Conservation (phyloP, 2,888 invertebrate genomes). For the Oscheius sp. region DNA sequence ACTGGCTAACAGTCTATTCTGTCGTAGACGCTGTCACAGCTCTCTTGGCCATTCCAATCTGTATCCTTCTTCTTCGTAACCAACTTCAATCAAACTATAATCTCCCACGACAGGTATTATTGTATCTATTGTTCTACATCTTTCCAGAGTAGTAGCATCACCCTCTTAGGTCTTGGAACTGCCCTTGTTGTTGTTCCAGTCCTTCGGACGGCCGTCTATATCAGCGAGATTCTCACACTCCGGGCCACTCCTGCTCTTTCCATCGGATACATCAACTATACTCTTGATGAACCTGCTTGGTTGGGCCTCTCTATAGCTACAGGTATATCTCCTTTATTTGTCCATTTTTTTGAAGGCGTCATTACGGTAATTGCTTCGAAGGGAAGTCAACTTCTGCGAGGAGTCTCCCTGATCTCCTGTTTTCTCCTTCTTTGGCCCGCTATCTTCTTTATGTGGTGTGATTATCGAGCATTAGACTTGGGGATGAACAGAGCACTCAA, state of each 20-base stretch:
- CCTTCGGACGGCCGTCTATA: background rate
- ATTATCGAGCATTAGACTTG: slow-evolving; percentile 17
- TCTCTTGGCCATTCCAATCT: slow-evolving; percentile 10
- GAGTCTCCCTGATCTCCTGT: slow-evolving; percentile 18
- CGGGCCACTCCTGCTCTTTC: background rate
- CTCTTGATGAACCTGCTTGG: slow-evolving; percentile 27
- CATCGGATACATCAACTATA: slow-evolving; percentile 24
- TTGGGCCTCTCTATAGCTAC: slow-evolving; percentile 10
- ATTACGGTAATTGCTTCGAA: slow-evolving; percentile 3
- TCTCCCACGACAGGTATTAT: background rate
- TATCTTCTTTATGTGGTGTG: slow-evolving; percentile 31
- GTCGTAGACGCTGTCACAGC: slow-evolving; percentile 4
- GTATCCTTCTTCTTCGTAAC: background rate
- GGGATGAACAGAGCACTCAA: background rate
- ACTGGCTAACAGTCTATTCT: slow-evolving; percentile 3
- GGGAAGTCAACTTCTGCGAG: slow-evolving; percentile 26
- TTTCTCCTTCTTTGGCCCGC: slow-evolving; percentile 29
- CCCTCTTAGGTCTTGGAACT: slow-evolving; percentile 26
- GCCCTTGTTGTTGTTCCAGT: slow-evolving; percentile 12
- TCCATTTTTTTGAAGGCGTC: background rate
- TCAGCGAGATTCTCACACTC: background rate
- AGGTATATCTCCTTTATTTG: slow-evolving; percentile 1
- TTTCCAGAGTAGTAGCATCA: slow-evolving; percentile 4
- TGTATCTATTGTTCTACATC: too few species aligned
- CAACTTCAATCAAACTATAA: slow-evolving; percentile 9